Conservation (phyloP, 2,797 vertebrate species). For the Chelonia mydas region DNA sequence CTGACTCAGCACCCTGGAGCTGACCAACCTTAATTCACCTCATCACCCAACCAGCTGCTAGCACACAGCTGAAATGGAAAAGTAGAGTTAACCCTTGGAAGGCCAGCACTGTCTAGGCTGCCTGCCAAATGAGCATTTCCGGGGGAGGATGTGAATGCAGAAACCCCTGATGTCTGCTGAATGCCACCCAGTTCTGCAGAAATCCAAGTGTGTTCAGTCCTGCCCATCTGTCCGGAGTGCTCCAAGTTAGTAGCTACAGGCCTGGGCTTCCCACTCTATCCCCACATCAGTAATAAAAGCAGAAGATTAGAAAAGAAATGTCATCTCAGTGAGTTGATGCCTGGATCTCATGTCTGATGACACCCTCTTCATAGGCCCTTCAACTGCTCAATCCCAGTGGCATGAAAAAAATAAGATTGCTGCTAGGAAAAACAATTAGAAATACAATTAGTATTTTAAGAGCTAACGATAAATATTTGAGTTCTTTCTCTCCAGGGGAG, state of each 20-base stretch:
- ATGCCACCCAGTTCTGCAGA: background rate
- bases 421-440: constrained; percentile 76
- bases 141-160: background rate
- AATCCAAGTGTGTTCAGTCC: background rate
- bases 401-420: constrained; percentile 2
- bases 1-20: background rate
- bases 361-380: constrained; percentile 68
- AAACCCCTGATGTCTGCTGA: background rate
- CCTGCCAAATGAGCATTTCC: background rate
- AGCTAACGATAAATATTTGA: constrained; percentile 71
- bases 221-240: background rate
- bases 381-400: constrained; percentile 21
- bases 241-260: constrained; percentile 24
- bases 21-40: background rate
- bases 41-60: background rate
- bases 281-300: constrained; percentile 36
- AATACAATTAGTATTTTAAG: constrained; percentile 74
- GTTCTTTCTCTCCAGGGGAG: constrained; percentile 52
- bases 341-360: constrained; percentile 64
- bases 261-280: constrained; percentile 59
- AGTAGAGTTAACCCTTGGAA: background rate
- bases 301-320: constrained; percentile 66
- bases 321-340: constrained; percentile 44
- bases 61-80: background rate
- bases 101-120: background rate